Conservation (phyloP, 2,888 invertebrate species). For the Timema cristinae region DNA sequence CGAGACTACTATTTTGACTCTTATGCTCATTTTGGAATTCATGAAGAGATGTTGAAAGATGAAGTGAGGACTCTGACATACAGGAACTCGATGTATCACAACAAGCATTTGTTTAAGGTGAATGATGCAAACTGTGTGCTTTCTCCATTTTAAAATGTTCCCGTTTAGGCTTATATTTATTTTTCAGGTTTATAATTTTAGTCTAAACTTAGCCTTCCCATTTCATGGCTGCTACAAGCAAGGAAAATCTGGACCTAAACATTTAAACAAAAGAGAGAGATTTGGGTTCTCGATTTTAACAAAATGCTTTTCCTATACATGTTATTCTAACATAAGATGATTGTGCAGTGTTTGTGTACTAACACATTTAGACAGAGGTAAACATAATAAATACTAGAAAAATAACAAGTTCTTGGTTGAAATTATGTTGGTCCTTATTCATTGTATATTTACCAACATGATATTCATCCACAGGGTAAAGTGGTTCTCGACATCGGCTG, state of each 20-base stretch:
- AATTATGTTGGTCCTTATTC: too few species aligned
- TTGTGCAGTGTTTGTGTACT: too few species aligned
- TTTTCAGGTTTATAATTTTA: too few species aligned
- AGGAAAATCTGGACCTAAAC: not conserved
- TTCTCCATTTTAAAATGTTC: too few species aligned
- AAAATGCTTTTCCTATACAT: too few species aligned
- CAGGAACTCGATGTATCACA: conserved; percentile 98
- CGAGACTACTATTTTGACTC: conserved; percentile 99
- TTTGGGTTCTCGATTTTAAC: too few species aligned
- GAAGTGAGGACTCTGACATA: conserved; percentile 98
- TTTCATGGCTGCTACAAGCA: not conserved
- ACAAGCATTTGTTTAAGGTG: conserved; percentile 91
- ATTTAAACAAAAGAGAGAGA: too few species aligned
- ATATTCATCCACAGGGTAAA: conserved; percentile 51
- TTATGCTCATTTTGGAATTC: conserved; percentile 99
- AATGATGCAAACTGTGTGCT: conserved; percentile 26
- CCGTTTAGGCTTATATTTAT: too few species aligned
- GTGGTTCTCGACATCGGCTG: conserved; percentile 96
- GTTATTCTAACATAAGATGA: too few species aligned
- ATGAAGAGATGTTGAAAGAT: conserved; percentile 99
- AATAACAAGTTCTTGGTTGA: too few species aligned
- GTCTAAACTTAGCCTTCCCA: conserved; percentile 3
- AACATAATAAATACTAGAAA: not conserved
- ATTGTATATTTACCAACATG: too few species aligned
- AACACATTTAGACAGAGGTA: too few species aligned